These are phyloP conservation scores for Peromyscus melanophrys DNA, from an alignment of 2,797 vertebrate species.

Conservation along the genomic window DNA sequence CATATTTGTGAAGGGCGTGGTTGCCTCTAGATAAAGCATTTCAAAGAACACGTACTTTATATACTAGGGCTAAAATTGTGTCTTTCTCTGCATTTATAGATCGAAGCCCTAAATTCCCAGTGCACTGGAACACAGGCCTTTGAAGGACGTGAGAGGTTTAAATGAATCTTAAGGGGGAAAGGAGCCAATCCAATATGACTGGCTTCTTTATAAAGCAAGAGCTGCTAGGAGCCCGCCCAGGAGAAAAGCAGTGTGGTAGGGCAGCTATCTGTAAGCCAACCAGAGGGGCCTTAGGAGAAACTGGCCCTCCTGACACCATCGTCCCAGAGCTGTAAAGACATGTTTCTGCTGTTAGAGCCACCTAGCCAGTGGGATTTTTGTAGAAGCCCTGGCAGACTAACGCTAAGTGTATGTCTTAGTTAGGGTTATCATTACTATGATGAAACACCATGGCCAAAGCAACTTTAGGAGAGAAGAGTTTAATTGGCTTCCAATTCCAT, in stretches of 20 bases:
- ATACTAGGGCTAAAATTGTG: neutral
- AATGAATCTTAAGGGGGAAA: neutral
- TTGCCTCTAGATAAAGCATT: neutral
- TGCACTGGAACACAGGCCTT: neutral
- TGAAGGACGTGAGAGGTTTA: neutral
- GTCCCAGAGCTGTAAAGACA: neutral
- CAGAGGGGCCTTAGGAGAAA: neutral
- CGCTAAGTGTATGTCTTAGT: neutral
- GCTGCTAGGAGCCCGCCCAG: neutral
- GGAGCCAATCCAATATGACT: neutral
- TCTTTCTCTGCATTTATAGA: neutral
- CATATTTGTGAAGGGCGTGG: neutral
- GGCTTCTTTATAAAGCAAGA: neutral
- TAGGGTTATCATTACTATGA: neutral
- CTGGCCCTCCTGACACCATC: neutral
- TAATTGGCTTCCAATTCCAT: neutral
- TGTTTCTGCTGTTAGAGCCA: neutral
- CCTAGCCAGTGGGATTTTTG: neutral
- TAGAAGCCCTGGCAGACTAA: neutral
- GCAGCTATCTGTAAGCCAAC: neutral
- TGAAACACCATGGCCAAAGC: neutral
- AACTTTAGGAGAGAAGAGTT: neutral
- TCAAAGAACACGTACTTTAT: neutral
- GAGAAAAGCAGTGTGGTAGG: neutral
- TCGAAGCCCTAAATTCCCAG: neutral